Conservation (phyloP, 2,113 vertebrate genomes). For the Anarrhichthys ocellatus region DNA sequence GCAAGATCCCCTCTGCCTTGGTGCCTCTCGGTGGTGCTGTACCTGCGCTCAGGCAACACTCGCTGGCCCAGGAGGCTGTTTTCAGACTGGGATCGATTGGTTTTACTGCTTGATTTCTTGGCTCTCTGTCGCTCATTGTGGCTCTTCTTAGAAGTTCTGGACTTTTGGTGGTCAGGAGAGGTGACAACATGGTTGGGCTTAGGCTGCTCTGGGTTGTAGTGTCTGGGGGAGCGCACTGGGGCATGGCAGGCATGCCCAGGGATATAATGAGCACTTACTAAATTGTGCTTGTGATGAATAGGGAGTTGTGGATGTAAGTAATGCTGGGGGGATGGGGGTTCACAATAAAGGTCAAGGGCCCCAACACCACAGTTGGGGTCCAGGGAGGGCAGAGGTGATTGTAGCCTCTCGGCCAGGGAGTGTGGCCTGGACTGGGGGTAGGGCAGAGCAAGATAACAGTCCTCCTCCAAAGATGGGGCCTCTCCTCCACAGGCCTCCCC, state of each 20-base stretch:
- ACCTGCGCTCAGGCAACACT: slow-evolving; percentile 79
- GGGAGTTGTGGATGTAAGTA: slow-evolving; percentile 66
- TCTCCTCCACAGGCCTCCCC: slow-evolving; percentile 65
- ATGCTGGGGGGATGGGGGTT: slow-evolving; percentile 76
- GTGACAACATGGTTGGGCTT: slow-evolving; percentile 50
- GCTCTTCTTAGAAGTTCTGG: slow-evolving; percentile 78
- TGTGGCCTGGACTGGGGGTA: slow-evolving; percentile 76
- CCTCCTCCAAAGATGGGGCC: slow-evolving; percentile 71
- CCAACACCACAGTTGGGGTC: slow-evolving; percentile 68
- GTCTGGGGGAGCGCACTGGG: slow-evolving; percentile 68
- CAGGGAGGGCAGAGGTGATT: slow-evolving; percentile 69
- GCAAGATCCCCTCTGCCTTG: slow-evolving; percentile 53
- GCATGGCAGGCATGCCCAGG: slow-evolving; percentile 79
- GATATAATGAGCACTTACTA: slow-evolving; percentile 87
- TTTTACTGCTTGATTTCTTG: slow-evolving; percentile 80
- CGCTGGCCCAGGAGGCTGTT: slow-evolving; percentile 85
- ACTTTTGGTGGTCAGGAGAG: slow-evolving; percentile 72
- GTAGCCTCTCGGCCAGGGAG: slow-evolving; percentile 71
- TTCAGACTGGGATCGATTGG: slow-evolving; percentile 88
- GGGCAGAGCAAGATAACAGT: slow-evolving; percentile 72
- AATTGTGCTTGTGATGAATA: slow-evolving; percentile 71
- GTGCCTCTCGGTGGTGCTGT: slow-evolving; percentile 84
- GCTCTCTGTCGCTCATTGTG: slow-evolving; percentile 79
- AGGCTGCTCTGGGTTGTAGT: slow-evolving; percentile 63
- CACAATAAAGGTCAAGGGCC: slow-evolving; percentile 67